These are phyloP conservation scores for Aphidius colemani DNA, from an alignment of 2,888 invertebrate species.

Conservation along the genomic window DNA sequence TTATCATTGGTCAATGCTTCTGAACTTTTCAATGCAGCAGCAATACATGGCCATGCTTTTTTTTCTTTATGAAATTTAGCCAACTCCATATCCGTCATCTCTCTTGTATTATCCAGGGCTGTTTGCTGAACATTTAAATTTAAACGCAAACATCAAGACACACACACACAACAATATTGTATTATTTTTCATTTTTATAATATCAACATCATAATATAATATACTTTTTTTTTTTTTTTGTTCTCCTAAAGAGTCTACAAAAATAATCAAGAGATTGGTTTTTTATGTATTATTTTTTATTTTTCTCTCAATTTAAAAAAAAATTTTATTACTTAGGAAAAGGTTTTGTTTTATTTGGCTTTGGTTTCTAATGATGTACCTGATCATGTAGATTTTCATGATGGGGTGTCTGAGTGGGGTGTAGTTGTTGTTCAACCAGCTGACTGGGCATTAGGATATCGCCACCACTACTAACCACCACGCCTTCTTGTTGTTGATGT, in stretches of 20 bases:
- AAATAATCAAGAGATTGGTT: no score
- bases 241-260: no score
- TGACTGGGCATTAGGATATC: slow-evolving; percentile 63
- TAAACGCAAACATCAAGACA: slow-evolving; percentile 25
- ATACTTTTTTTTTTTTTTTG: no score
- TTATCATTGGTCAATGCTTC: slow-evolving; percentile 44
- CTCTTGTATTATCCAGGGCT: slow-evolving; percentile 42
- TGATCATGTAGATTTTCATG: slow-evolving; percentile 47
- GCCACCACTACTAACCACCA: slow-evolving; percentile 43
- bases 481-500: slow-evolving; percentile 39
- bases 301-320: no score
- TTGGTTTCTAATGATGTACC: slow-evolving; percentile 38
- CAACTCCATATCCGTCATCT: slow-evolving; percentile 47
- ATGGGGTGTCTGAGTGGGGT: slow-evolving; percentile 54
- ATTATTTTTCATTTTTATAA: no score
- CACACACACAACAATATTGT: not conserved
- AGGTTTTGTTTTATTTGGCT: slow-evolving; percentile 10
- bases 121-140: slow-evolving; percentile 37
- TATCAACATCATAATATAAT: no score
- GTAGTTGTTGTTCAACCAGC: slow-evolving; percentile 65
- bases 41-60: slow-evolving; percentile 49
- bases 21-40: slow-evolving; percentile 48
- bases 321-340: not conserved
- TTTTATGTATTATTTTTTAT: no score
- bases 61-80: slow-evolving; percentile 50